phyloP scores from a whole-genome alignment of 2,113 vertebrate species.

The Beaufortia kweichowensis region DNA sequence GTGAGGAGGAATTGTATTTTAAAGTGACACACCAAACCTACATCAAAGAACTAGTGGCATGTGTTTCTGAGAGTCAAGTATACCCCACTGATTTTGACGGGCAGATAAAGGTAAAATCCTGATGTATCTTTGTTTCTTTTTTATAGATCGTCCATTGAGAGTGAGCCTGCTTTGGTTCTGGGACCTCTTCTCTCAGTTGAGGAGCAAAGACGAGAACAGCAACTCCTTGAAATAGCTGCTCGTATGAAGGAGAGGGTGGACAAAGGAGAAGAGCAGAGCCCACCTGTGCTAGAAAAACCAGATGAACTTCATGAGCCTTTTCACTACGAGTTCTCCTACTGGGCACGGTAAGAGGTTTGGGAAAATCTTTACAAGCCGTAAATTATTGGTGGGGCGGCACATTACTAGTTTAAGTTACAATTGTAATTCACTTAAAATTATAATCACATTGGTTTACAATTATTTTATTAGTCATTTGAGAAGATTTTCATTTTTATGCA shows the following conservation, averaged over 20 bases:
- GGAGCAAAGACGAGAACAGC: conserved; percentile 88
- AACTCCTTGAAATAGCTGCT: conserved; percentile 87
- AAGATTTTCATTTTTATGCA: too few species aligned
- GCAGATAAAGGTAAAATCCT: too few species aligned
- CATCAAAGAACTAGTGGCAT: too few species aligned
- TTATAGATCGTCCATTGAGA: conserved; percentile 92
- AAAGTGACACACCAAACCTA: too few species aligned
- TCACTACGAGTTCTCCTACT: conserved; percentile 94
- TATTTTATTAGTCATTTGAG: too few species aligned
- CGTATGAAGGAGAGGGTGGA: conserved; percentile 87
- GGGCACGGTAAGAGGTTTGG: conserved; percentile 82
- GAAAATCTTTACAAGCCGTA: neutral
- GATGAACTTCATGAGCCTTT: conserved; percentile 90
- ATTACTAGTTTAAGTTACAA: too few species aligned
- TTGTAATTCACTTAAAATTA: too few species aligned
- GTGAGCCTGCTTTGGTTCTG: conserved; percentile 92
- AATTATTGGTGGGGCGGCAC: too few species aligned
- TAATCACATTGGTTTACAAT: too few species aligned
- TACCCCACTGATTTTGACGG: too few species aligned
- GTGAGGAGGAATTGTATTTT: conserved; percentile 30
- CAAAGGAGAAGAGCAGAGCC: conserved; percentile 71
- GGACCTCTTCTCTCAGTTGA: conserved; percentile 88
- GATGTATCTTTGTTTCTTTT: too few species aligned
- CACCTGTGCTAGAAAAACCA: conserved; percentile 85
- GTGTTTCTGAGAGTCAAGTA: too few species aligned